phyloP scores from a whole-genome alignment of 35 echinoderm and acorn worm genomes.

The Chiridota heheva region DNA sequence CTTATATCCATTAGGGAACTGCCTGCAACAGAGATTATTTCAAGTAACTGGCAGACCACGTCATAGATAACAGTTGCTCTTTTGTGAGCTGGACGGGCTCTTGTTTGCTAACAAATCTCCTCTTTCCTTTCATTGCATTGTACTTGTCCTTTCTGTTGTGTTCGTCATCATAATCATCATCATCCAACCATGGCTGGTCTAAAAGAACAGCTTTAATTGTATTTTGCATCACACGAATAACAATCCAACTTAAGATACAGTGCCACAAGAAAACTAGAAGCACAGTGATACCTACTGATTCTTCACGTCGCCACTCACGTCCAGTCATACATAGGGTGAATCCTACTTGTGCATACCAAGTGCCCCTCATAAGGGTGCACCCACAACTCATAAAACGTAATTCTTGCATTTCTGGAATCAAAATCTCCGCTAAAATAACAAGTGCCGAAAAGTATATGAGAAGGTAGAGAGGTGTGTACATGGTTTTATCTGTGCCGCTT shows the following conservation, averaged over 20 bases:
- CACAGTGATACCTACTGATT: conserved; percentile 68
- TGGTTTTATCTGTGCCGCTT: conserved; percentile 54
- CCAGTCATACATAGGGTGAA: conserved; percentile 85
- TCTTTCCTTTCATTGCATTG: background rate
- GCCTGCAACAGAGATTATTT: too few species aligned
- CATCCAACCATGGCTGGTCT: conserved; percentile 50
- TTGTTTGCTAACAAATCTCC: conserved; percentile 17
- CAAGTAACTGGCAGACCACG: conserved; percentile 29
- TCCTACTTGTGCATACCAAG: conserved; percentile 72
- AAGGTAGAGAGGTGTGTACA: conserved; percentile 73
- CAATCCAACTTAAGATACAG: conserved; percentile 39
- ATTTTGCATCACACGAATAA: conserved; percentile 62
- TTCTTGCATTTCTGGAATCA: conserved; percentile 53
- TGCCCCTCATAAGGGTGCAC: conserved; percentile 67
- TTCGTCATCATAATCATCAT: conserved; percentile 2
- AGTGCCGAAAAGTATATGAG: conserved; percentile 63
- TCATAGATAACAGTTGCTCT: conserved; percentile 23
- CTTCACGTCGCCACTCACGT: conserved; percentile 72
- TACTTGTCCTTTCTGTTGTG: background rate
- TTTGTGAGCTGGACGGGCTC: conserved; percentile 41
- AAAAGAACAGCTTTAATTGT: conserved; percentile 56
- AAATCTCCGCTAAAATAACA: conserved; percentile 58
- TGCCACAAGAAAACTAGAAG: conserved; percentile 81
- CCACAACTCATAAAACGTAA: conserved; percentile 66
- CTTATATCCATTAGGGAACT: too few species aligned